Conservation (phyloP, 2,797 vertebrate genomes). For the Heliangelus exortis region DNA sequence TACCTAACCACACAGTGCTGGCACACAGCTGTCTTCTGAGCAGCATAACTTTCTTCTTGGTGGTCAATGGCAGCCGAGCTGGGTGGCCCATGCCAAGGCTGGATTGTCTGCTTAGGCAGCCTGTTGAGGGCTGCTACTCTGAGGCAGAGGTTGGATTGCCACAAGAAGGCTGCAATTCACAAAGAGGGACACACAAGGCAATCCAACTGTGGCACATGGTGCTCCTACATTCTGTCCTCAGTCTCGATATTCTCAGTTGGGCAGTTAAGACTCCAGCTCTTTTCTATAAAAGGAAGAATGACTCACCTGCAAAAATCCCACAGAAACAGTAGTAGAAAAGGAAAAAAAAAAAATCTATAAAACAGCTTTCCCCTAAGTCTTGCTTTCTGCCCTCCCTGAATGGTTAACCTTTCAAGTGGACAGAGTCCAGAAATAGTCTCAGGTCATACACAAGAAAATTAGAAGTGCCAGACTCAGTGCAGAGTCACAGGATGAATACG, state of each 20-base stretch:
- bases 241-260: background rate
- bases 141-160: background rate
- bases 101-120: background rate
- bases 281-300: background rate
- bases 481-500: background rate
- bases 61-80: background rate
- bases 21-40: background rate
- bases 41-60: accelerated
- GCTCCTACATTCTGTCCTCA: background rate
- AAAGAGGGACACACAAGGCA: background rate
- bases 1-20: background rate
- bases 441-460: background rate
- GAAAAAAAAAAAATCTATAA: background rate
- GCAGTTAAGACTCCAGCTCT: background rate
- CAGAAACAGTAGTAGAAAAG: accelerated
- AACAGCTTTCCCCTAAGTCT: background rate
- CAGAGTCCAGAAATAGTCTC: background rate
- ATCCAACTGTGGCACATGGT: background rate
- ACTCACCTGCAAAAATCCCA: background rate
- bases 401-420: background rate
- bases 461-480: background rate
- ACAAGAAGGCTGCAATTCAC: background rate
- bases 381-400: background rate
- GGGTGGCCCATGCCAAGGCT: background rate
- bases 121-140: background rate